A percentile compares a stretch with the other conserved stretches of the same genome.
Evolutionary conservation across 2,888 invertebrate species (phyloP).

Genomic region (Notodonta ziczac): DNA sequence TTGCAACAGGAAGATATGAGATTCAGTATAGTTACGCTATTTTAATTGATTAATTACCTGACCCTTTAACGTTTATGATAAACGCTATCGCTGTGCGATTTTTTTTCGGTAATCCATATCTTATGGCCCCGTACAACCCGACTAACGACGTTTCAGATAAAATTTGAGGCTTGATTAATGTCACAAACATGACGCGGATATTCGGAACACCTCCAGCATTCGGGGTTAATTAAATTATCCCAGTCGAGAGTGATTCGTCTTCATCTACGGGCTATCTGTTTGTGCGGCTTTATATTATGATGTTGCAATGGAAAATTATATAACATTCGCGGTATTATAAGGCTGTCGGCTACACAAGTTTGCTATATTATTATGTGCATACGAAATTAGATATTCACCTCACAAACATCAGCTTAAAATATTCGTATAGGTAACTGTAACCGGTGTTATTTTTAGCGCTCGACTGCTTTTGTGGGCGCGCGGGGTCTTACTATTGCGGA

Average conservation of each 20-base stretch:
- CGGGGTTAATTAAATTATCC: conserved; percentile 7
- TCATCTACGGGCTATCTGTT: background rate
- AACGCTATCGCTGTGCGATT: too few species aligned
- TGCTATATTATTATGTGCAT: background rate
- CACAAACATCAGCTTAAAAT: conserved; percentile 1
- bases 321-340: too few species aligned
- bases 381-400: background rate
- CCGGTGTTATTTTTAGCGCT: background rate
- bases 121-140: conserved; percentile 7
- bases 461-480: conserved; percentile 2
- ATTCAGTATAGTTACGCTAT: too few species aligned
- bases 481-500: background rate
- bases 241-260: background rate
- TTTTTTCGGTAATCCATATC: too few species aligned
- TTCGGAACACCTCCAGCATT: conserved; percentile 6
- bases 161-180: conserved; percentile 19
- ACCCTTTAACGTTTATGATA: too few species aligned
- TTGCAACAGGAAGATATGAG: too few species aligned
- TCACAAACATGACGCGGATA: conserved; percentile 10
- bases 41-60: too few species aligned
- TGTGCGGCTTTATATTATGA: background rate
- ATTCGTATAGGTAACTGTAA: background rate
- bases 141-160: conserved; percentile 15
- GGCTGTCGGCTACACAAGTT: background rate
- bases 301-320: too few species aligned